phyloP scores from a whole-genome alignment of 2,888 invertebrate species.

The Prosopocoilus inquinatus region DNA sequence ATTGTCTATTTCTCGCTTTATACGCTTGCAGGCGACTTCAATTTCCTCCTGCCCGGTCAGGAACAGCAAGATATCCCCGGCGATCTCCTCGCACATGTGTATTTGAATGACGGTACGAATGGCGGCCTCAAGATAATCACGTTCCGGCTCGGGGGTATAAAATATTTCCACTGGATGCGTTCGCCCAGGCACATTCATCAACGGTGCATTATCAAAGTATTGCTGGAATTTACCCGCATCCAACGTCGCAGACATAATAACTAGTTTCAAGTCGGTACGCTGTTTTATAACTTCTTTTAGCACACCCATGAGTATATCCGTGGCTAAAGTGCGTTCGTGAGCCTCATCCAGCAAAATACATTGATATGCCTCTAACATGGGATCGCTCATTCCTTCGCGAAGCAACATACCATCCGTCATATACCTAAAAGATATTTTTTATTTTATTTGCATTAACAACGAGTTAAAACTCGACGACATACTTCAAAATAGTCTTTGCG shows the following conservation, averaged over 20 bases:
- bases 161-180: constrained; percentile 97
- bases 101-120: constrained; percentile 94
- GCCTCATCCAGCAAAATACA: constrained; percentile 97
- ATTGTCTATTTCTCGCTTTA: constrained; percentile 94
- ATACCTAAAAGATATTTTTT: constrained; percentile 59
- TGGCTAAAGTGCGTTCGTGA: constrained; percentile 97
- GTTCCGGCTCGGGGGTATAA: constrained; percentile 97
- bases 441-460: not conserved
- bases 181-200: constrained; percentile 97
- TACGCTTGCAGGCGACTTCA: constrained; percentile 97
- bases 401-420: constrained; percentile 99
- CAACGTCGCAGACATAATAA: constrained; percentile 98
- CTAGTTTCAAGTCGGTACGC: constrained; percentile 88
- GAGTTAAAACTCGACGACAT: no score
- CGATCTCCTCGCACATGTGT: constrained; percentile 91
- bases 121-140: constrained; percentile 97
- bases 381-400: constrained; percentile 98
- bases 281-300: constrained; percentile 95
- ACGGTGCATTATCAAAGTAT: constrained; percentile 97
- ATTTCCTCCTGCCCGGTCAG: constrained; percentile 83
- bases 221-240: constrained; percentile 99
- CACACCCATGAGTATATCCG: constrained; percentile 98
- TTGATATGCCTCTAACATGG: constrained; percentile 93
- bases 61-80: constrained; percentile 91
- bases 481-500: constrained; percentile 88